A percentile compares a stretch with the other conserved stretches of the same genome.
These are phyloP conservation scores for Mungos mungo DNA, from an alignment of 2,113 vertebrate species.

Conservation along the genomic window DNA sequence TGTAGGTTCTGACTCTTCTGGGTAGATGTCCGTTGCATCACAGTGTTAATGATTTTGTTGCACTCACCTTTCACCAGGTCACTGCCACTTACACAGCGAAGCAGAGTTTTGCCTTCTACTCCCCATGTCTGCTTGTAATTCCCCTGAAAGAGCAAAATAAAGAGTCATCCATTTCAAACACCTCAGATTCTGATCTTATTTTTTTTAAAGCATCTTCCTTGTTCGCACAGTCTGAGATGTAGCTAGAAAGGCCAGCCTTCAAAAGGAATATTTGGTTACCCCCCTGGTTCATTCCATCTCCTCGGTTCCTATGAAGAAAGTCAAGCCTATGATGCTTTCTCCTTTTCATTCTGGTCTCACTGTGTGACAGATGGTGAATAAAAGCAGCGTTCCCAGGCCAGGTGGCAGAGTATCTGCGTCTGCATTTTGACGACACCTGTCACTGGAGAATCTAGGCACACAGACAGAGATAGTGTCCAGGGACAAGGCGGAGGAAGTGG, in stretches of 20 bases:
- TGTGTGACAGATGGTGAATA: constrained; percentile 75
- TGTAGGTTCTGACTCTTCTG: not conserved
- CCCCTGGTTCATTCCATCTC: not conserved
- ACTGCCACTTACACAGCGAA: not conserved
- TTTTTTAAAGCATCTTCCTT: not conserved
- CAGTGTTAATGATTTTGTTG: not conserved
- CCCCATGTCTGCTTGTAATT: not conserved
- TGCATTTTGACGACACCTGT: constrained; percentile 60
- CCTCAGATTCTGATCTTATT: not conserved
- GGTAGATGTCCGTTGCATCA: not conserved
- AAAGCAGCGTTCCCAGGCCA: constrained; percentile 37
- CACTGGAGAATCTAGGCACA: not conserved
- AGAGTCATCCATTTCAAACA: not conserved
- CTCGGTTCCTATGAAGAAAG: not conserved
- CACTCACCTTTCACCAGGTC: not conserved
- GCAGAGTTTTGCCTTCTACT: not conserved
- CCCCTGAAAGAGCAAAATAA: not conserved
- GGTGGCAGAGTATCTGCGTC: constrained; percentile 62
- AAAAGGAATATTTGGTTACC: not conserved
- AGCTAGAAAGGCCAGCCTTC: not conserved
- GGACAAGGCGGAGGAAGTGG: not conserved
- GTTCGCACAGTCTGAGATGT: not conserved
- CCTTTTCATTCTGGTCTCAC: not conserved
- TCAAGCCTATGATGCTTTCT: not conserved
- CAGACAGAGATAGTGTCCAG: not conserved